phyloP scores from a whole-genome alignment of 2,888 invertebrate genomes.

The Spialia ferax region DNA sequence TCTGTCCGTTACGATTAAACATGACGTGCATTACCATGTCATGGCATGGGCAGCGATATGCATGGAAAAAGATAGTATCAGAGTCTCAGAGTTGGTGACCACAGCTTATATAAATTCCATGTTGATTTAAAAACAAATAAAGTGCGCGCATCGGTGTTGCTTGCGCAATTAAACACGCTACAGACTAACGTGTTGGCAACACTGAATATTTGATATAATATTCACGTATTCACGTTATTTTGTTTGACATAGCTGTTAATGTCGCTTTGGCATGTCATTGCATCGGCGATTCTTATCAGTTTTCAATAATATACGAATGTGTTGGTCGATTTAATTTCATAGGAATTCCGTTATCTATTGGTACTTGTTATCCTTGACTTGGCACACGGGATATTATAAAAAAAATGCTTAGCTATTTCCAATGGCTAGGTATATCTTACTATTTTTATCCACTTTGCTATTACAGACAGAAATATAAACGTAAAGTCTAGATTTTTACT shows the following conservation, averaged over 20 bases:
- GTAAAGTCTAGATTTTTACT: too few species aligned
- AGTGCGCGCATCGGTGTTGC: constrained; percentile 62
- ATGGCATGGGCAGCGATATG: neutral
- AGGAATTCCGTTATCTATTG: constrained; percentile 48
- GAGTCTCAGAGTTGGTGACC: constrained; percentile 14
- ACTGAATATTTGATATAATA: constrained; percentile 69
- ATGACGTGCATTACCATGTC: neutral
- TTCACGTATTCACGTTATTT: constrained; percentile 61
- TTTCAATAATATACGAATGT: constrained; percentile 66
- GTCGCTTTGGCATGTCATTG: constrained; percentile 81
- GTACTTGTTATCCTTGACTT: constrained; percentile 52
- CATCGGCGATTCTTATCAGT: constrained; percentile 61
- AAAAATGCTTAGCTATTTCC: too few species aligned
- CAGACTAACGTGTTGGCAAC: constrained; percentile 64
- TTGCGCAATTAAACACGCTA: constrained; percentile 68
- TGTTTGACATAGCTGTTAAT: constrained; percentile 84
- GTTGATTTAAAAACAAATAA: constrained; percentile 44
- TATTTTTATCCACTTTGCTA: too few species aligned
- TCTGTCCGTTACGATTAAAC: too few species aligned
- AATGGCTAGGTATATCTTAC: too few species aligned
- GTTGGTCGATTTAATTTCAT: constrained; percentile 63
- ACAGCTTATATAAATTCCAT: constrained; percentile 25
- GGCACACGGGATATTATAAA: constrained; percentile 31
- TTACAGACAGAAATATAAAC: too few species aligned
- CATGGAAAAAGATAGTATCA: neutral